Evolutionary conservation across 2,888 invertebrate genomes (phyloP).

Genomic region (Leptinotarsa peninsularis): DNA sequence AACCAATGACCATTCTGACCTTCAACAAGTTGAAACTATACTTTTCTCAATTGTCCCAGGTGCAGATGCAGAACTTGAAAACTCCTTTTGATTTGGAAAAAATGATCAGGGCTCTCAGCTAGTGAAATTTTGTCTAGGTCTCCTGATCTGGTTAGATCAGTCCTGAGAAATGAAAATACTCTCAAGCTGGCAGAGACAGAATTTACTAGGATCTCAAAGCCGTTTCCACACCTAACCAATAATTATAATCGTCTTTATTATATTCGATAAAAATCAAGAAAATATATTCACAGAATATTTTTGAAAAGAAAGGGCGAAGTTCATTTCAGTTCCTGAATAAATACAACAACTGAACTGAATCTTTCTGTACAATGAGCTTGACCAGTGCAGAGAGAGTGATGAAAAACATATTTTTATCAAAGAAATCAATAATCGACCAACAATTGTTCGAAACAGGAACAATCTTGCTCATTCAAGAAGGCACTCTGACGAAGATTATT

Average conservation of each 20-base stretch:
- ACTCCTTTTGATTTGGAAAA: not conserved
- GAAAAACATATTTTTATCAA: not conserved
- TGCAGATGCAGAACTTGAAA: not conserved
- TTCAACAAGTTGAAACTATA: not conserved
- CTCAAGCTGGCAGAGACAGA: not conserved
- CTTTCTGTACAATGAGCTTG: not conserved
- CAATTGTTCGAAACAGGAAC: not conserved
- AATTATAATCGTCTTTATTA: too few relatives aligned
- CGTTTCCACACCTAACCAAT: not conserved
- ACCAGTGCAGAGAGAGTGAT: not conserved
- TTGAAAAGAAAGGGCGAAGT: too few relatives aligned
- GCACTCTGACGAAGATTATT: not conserved
- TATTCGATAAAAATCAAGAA: too few relatives aligned
- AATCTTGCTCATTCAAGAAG: not conserved
- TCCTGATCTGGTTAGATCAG: not conserved
- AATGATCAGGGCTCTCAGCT: not conserved
- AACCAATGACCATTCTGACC: not conserved
- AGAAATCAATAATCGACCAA: not conserved
- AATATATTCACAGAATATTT: too few relatives aligned
- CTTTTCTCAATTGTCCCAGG: not conserved
- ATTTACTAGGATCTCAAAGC: not conserved
- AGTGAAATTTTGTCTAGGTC: not conserved
- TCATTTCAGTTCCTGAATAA: too few relatives aligned
- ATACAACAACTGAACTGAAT: not conserved
- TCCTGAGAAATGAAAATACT: not conserved